phyloP scores from a whole-genome alignment of 2,888 invertebrate genomes.

The Stenichneumon culpator region DNA sequence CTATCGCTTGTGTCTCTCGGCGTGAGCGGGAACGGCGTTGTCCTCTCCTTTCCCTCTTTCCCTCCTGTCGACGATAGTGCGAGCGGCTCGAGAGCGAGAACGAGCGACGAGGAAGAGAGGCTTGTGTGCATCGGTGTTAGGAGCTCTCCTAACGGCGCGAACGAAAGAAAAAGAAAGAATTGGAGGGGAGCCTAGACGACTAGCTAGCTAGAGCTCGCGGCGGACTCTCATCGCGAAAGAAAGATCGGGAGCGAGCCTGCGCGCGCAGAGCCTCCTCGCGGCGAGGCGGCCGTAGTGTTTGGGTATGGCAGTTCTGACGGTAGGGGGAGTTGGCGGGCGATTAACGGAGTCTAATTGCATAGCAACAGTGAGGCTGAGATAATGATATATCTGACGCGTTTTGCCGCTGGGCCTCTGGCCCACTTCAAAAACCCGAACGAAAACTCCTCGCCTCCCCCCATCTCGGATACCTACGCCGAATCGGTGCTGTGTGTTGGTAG shows the following conservation, averaged over 20 bases:
- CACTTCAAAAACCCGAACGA: conserved; percentile 75
- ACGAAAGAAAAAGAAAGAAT: background rate
- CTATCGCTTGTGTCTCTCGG: conserved; percentile 49
- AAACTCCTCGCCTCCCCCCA: conserved; percentile 1
- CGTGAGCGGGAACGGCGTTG: conserved; percentile 21
- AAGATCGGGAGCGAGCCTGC: background rate
- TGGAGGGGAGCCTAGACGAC: background rate
- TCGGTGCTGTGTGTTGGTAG: conserved; percentile 25
- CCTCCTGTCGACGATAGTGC: background rate
- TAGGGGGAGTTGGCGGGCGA: conserved; percentile 74
- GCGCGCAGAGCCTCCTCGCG: conserved; percentile 34
- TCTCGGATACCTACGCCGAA: conserved; percentile 38
- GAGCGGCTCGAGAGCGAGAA: background rate
- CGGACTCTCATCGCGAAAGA: background rate
- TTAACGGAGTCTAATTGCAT: conserved; percentile 84
- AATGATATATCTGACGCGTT: conserved; percentile 83
- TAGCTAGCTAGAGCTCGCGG: background rate
- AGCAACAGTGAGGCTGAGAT: conserved; percentile 83
- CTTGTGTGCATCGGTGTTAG: conserved; percentile 1
- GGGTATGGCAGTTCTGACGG: conserved; percentile 57
- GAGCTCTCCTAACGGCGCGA: background rate
- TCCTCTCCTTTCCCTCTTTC: background rate
- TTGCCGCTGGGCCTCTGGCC: conserved; percentile 79
- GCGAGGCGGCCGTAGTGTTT: conserved; percentile 26
- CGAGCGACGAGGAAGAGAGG: background rate